Evolutionary conservation across 2,113 vertebrate genomes (phyloP), one percentile per base, ranked within the genome.

Genomic region (Microtus pennsylvanicus): DNA sequence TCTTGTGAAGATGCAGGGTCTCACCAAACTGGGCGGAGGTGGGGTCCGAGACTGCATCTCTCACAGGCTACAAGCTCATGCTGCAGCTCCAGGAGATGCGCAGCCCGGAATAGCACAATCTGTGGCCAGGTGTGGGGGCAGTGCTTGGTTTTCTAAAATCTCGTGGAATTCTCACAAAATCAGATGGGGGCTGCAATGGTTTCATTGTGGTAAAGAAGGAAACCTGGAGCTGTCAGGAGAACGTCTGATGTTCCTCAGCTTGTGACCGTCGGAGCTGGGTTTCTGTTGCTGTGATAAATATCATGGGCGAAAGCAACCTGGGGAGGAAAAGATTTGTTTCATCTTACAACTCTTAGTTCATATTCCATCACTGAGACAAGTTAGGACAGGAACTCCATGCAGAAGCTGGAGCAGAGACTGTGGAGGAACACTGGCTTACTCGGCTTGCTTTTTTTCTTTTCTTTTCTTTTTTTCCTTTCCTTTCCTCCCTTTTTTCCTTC

Each of bases 381-480:
- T 83, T 63, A 85, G n/a, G 38, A 85, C 81, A 85, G 81, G 24
- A 42, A 85, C 24, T 63, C 81, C n/a, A 42, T 58, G 81, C 58
- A 42, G 58, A 35, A 83, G 38, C 35, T 28, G 12, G 24, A 28
- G 13, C 24, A 42, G 58, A 42, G 14, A 65, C 22, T 10, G 63
- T 42, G 7, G 24, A 83, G n/a, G 26, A 63, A 63, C n/a, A 61
- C 16, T 63, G n/a, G n/a, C 58, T n/a, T 63, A 42, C n/a, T 42
- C 5, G 4, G 22, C 38, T 45, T 10, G 22, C 22, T 26, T 21
- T 75, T 1, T 42, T 58, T 33, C 12, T 47, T 24, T 13, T 26
- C 45, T 6, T 4, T 14, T 14, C 42, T 45, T 45, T 7, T 14
- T 14, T 16, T 50, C 4, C 12, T 33, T 30, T 13, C 30, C 26